These are phyloP conservation scores for Mus minutoides DNA, from an alignment of 2,797 vertebrate genomes.

Conservation along the genomic window DNA sequence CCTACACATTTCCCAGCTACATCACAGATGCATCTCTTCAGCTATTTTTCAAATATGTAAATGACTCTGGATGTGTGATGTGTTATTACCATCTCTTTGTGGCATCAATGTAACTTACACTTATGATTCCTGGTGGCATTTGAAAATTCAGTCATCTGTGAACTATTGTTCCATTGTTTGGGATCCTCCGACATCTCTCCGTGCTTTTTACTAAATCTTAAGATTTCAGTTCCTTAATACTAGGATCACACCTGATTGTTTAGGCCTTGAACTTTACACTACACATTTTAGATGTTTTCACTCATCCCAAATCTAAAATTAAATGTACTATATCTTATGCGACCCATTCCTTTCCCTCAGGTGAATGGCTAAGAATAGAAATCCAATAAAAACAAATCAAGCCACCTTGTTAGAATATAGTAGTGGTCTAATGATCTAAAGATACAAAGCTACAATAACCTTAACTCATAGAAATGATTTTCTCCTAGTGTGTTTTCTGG, in stretches of 20 bases:
- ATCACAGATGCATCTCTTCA: neutral
- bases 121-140: neutral
- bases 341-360: neutral
- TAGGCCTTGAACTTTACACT: neutral
- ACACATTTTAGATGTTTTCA: neutral
- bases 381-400: slow-evolving; percentile 35
- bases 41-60: slow-evolving; percentile 13
- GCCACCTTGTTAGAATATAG: slow-evolving; percentile 13
- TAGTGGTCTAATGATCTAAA: neutral
- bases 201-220: neutral
- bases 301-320: slow-evolving; percentile 40
- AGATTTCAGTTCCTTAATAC: neutral
- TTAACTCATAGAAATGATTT: slow-evolving; percentile 11
- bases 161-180: neutral
- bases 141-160: neutral
- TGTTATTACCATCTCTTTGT: neutral
- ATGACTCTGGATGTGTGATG: neutral
- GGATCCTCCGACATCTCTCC: neutral
- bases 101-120: neutral
- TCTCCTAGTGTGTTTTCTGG: neutral
- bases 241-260: neutral
- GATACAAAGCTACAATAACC: neutral
- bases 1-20: neutral
- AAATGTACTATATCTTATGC: neutral
- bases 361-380: slow-evolving; percentile 35